Conservation (phyloP, 2,113 vertebrate species). For the Xyliphius kryptos region DNA sequence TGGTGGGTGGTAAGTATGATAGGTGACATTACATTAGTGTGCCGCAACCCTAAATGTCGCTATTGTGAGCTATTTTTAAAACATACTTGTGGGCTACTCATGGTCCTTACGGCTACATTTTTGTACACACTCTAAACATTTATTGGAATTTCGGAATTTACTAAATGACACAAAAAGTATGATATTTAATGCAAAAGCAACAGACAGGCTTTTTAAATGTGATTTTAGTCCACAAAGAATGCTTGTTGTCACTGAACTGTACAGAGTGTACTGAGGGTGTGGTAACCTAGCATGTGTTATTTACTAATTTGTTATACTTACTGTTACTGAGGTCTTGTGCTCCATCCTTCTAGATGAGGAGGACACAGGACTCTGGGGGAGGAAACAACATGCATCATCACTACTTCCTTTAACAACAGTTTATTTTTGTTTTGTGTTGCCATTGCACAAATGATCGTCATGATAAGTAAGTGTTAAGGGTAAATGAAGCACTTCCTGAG, state of each 20-base stretch:
- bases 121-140: no score
- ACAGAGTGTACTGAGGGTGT: slow-evolving; percentile 7
- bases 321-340: slow-evolving; percentile 77
- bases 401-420: slow-evolving; percentile 57
- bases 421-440: slow-evolving; percentile 21
- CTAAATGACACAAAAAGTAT: no score
- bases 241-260: background rate
- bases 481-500: no score
- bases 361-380: slow-evolving; percentile 74
- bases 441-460: background rate
- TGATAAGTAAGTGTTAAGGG: no score
- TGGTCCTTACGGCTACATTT: no score
- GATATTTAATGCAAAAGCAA: no score
- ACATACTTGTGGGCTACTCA: no score
- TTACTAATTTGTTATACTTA: slow-evolving; percentile 58
- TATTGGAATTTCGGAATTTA: no score
- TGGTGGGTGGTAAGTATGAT: no score
- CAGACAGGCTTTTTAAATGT: background rate
- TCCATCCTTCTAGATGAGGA: slow-evolving; percentile 73
- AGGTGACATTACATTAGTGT: no score
- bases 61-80: no score
- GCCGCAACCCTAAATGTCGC: no score
- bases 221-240: background rate
- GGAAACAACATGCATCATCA: slow-evolving; percentile 66
- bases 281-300: slow-evolving; percentile 23